Base-by-base conservation (phyloP, 2,113 vertebrate genomes). In the Gambusia holbrooki region DNA sequence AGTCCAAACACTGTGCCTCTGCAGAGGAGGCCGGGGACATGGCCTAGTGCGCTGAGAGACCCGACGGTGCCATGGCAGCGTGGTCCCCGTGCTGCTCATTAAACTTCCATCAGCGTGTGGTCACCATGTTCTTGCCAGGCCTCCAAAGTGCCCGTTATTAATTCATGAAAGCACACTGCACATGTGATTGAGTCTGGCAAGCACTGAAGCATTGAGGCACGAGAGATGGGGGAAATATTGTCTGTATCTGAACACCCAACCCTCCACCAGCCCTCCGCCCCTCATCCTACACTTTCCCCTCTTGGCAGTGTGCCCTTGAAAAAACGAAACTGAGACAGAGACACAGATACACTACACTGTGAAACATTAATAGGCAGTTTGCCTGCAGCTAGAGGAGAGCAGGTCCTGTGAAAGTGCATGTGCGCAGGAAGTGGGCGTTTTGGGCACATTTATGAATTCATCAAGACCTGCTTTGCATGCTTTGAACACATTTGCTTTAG, bases 111-210 rank as follows among this genome's bases (percentile, higher is more conserved):
- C 95, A 94, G 95, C 92, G 93, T 93, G 95, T 95, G 93, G 90
- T 89, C 90, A 91, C 91, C 85, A 72, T 89, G 90, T 90, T 87
- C 93, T 94, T 81, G 77, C 95, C 91, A 94, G 94, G 93, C 93
- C 92, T 94, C 95, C 94, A 94, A 95, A 96, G 95, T 94, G 96
- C 94, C 94, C 87, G 93, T 97, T 96, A 97, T 96, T 97, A 97
- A 97, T 97, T 97, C 96, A 97, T 97, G 96, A 96, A 95, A 96
- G 95, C 92, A 92, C 95, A 94, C 91, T 82, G 92, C 94, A 92
- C 94, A 91, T 92, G 92, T 94, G 96, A 97, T 95, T 94, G 96
- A 96, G 96, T 95, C 96, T 91, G 90, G 94, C 90, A 94, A 97
- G 96, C 96, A 90, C 94, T 91, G 94, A 90, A 94, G 96, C 96